phyloP scores from a whole-genome alignment of 2,113 vertebrate species.

The Rhadina sibilatrix region DNA sequence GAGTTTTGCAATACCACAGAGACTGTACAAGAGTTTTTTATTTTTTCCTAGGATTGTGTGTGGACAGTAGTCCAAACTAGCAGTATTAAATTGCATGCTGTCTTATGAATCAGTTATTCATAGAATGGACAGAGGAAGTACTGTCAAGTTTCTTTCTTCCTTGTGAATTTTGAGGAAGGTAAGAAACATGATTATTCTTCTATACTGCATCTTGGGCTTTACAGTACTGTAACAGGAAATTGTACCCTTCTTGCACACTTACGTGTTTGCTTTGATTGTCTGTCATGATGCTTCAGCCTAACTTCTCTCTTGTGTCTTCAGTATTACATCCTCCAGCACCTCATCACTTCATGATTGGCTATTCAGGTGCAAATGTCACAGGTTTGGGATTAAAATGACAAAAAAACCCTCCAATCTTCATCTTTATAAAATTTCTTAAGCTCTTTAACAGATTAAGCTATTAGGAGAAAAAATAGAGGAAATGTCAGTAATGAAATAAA shows the following conservation, averaged over 20 bases:
- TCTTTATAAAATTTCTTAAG: background rate
- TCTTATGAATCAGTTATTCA: background rate
- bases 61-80: background rate
- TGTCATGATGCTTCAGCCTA: background rate
- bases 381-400: background rate
- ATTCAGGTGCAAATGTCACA: background rate
- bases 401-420: accelerated
- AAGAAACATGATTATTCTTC: background rate
- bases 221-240: background rate
- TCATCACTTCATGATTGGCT: background rate
- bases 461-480: background rate
- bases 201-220: background rate
- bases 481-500: background rate
- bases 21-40: background rate
- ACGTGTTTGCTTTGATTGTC: background rate
- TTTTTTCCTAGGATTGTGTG: background rate
- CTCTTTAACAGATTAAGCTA: background rate
- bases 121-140: background rate
- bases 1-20: background rate
- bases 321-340: background rate
- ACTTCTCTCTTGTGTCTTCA: background rate
- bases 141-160: background rate
- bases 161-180: background rate
- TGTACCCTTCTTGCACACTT: background rate
- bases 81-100: background rate